Evolutionary conservation across 2,797 vertebrate genomes (phyloP).

Genomic region (Dermochelys coriacea): DNA sequence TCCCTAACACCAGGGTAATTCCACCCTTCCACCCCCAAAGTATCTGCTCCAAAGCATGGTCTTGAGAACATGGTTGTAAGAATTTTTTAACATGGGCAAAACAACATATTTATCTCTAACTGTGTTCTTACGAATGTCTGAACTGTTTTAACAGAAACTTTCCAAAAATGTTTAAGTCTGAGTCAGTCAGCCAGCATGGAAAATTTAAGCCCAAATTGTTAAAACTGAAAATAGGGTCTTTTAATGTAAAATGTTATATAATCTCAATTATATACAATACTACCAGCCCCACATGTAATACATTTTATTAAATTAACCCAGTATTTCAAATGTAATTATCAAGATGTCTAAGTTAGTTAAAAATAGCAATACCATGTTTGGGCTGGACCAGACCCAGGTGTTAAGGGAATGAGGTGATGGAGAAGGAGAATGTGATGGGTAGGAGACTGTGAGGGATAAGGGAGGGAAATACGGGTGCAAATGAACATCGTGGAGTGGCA

Average conservation of each 20-base stretch:
- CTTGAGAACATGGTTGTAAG: background rate
- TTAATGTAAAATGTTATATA: conserved; percentile 46
- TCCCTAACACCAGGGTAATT: conserved; percentile 6
- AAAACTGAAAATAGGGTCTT: conserved; percentile 24
- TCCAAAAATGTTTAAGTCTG: conserved; percentile 59
- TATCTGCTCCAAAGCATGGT: background rate
- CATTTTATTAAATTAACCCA: conserved; percentile 44
- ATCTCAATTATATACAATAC: conserved; percentile 28
- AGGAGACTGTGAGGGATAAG: background rate
- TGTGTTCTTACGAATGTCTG: background rate
- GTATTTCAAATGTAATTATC: background rate
- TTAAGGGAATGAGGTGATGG: background rate
- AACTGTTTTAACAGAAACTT: conserved; percentile 22
- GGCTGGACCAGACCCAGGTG: background rate
- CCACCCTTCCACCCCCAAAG: background rate
- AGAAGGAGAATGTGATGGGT: background rate
- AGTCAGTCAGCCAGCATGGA: conserved; percentile 32
- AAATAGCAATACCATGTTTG: background rate
- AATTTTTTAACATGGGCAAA: background rate
- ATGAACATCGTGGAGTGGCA: background rate
- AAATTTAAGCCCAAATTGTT: conserved; percentile 42
- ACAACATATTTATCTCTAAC: conserved; percentile 17
- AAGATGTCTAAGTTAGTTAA: background rate
- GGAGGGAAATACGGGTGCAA: background rate
- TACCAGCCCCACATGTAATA: conserved; percentile 6